Base-by-base conservation (phyloP, 2,888 invertebrate species). In the Cryptus viduatorius region DNA sequence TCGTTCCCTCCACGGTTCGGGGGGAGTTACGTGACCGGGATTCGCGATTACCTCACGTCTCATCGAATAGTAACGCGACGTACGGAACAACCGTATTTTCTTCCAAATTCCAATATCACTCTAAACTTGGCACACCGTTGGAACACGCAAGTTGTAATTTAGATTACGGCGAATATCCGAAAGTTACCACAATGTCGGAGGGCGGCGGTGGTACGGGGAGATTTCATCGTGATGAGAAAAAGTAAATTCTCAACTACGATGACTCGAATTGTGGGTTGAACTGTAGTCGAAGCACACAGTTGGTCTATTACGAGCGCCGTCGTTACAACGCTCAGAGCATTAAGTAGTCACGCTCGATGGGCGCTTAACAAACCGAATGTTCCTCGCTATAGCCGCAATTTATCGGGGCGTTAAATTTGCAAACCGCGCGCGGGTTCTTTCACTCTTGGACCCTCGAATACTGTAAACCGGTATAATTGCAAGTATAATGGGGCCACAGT, bases 31-130 rank as follows among this genome's bases (percentile, higher is more conserved):
- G 85, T 80, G 85, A 85, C 85, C n/a, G 53, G 84, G 56, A 84
- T 76, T 46, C 46, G 14, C 10, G 46, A 10, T 19, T 10, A 59
- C 71, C 67, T 71, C 37, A 10, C 31, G 50, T 29, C 81, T 76
- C 69, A 75, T 69, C 84, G 71, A 79, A 75, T 59, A 64, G 68
- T 65, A 59, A 83, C 69, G 75, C 69, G 75, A 37, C 75, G 37
- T 46, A 44, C 7, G 65, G 44, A 77, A 56, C 46, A 71, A 71
- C 53, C 81, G 77, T 84, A 77, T 80, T 78, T 73, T 44, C 69
- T 44, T 24, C 79, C 69, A 79, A 86, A 86, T 76, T 86, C 83
- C 83, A 86, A 86, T 83, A 82, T 86, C 83, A 68, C 79, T 76
- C 67, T 65, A 78, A 72, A 83, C 53, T 82, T 81, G 83, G 83